Base-by-base conservation (phyloP, 1,140 invertebrate genomes). In the Geopemphigus sp. region DNA sequence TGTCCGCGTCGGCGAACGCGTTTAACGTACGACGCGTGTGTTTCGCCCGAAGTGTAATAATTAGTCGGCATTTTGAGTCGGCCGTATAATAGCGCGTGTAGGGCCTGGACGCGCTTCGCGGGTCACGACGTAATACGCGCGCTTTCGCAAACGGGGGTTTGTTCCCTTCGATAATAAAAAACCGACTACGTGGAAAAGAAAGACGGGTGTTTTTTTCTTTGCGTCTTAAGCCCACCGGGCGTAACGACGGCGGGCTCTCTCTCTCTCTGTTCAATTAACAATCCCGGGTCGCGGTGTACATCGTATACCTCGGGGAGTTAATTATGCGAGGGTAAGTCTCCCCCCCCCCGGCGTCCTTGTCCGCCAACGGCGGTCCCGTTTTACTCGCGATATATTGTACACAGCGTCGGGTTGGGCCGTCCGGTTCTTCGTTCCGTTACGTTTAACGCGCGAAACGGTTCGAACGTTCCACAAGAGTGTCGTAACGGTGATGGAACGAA, bases 191-290 rank as follows among this genome's bases (percentile, higher is more conserved):
- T 47, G 19, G 39, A 12, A 68, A 68, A 68, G 64, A 11, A 14
- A 47, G 47, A 68, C 45, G 47, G n/a, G n/a, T n/a, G n/a, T 12
- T 66, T 66, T 66, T n/a, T 68, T 68, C 24, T 68, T 47, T 68
- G 47, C 39, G 64, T 47, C 39, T 47, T 15, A 3, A 68, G 64
- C 64, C 64, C 64, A 68, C 39, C 64, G 64, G 64, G 64, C 47
- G 64, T 68, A 22, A 68, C 39, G 39, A 32, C 61, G 17, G 29
- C 59, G 26, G 22, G n/a, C n/a, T n/a, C n/a, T n/a, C 63, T 32
- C 39, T 15, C 39, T 68, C 47, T 68, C 47, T 68, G 64, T 68
- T 68, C 64, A 68, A 68, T 68, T 68, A 68, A 68, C 64, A n/a
- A n/a, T n/a, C n/a, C 39, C 64, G 64, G n/a, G n/a, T n/a, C n/a